Evolutionary conservation across 1,140 invertebrate species (phyloP).

Genomic region (Sinonovacula constricta): DNA sequence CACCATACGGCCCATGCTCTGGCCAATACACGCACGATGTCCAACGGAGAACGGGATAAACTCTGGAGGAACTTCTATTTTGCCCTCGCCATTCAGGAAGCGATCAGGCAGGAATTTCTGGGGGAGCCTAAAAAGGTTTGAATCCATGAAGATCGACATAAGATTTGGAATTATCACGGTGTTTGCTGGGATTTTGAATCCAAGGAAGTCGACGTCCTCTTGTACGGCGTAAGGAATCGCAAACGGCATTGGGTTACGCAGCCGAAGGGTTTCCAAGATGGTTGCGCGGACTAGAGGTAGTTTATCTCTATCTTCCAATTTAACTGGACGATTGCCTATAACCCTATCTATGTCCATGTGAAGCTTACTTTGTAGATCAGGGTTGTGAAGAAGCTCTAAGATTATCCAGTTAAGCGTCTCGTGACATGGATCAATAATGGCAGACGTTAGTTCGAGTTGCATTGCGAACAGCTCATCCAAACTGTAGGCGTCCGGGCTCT

Average conservation of each 20-base stretch:
- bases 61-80: background rate
- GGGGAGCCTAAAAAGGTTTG: background rate
- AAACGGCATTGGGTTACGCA: background rate
- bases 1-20: background rate
- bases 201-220: background rate
- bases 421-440: background rate
- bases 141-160: background rate
- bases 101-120: background rate
- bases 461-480: background rate
- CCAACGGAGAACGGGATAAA: background rate
- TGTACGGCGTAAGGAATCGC: background rate
- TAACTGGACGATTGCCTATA: background rate
- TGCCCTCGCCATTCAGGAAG: background rate
- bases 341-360: background rate
- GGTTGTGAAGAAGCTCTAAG: background rate
- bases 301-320: background rate
- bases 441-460: background rate
- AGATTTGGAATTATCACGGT: background rate
- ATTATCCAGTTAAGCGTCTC: background rate
- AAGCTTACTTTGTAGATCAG: background rate
- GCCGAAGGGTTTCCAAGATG: background rate
- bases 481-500: background rate
- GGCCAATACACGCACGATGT: background rate
- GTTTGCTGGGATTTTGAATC: background rate
- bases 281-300: background rate